Percentiles rank a stretch among this genome's conserved stretches.
phyloP scores from a whole-genome alignment of 2,888 invertebrate species.

The Ceriagrion tenellum region DNA sequence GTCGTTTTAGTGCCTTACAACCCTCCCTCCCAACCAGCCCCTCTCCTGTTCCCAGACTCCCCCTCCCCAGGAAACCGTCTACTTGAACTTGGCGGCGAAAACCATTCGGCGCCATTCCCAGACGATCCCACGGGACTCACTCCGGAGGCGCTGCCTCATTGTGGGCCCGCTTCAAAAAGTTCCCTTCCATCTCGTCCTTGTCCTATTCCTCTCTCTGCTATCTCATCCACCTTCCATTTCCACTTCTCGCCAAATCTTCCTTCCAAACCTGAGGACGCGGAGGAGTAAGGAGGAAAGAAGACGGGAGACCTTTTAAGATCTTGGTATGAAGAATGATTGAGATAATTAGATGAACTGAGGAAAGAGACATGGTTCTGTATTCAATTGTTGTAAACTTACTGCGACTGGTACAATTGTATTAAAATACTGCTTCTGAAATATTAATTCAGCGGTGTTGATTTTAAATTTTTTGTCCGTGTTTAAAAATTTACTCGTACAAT shows the following conservation, averaged over 20 bases:
- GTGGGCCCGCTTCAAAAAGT: background rate
- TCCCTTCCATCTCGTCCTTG: background rate
- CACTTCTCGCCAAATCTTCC: background rate
- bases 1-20: background rate
- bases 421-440: no score
- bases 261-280: background rate
- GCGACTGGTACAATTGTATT: no score
- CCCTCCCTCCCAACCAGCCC: no score
- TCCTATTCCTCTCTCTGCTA: background rate
- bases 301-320: no score
- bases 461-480: no score
- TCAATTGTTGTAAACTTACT: no score
- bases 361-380: no score
- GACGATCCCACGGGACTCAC: background rate
- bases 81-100: background rate
- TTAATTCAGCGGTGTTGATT: no score
- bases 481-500: no score
- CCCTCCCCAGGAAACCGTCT: background rate
- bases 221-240: background rate
- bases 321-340: no score
- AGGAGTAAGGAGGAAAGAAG: background rate
- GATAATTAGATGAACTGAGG: no score
- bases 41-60: background rate
- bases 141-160: background rate
- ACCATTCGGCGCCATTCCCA: background rate